phyloP scores from a whole-genome alignment of 2,888 invertebrate species.

The Sisyra terminalis region DNA sequence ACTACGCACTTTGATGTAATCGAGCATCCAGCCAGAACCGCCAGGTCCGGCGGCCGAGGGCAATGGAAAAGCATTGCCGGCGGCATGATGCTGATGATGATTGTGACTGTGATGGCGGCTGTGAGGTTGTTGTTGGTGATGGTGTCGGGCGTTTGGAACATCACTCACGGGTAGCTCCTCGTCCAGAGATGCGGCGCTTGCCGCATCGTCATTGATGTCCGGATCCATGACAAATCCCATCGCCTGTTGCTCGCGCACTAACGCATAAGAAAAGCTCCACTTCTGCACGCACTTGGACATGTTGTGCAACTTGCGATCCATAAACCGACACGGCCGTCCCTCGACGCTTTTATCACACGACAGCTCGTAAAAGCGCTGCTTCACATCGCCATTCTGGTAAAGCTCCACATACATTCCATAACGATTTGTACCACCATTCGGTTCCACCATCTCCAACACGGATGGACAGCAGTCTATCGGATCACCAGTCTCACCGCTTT shows the following conservation, averaged over 20 bases:
- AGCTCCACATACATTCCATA: constrained; percentile 55
- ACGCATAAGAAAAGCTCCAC: constrained; percentile 69
- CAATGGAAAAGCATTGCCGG: constrained; percentile 10
- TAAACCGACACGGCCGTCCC: constrained; percentile 55
- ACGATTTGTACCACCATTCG: constrained; percentile 58
- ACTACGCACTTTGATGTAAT: constrained; percentile 66
- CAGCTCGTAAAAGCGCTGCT: constrained; percentile 60
- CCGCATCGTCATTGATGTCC: constrained; percentile 12
- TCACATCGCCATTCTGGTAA: constrained; percentile 51
- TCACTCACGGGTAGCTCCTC: background rate
- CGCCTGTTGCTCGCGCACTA: constrained; percentile 35
- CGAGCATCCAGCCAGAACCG: constrained; percentile 47
- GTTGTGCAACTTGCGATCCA: constrained; percentile 44
- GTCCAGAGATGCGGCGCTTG: background rate
- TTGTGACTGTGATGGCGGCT: background rate
- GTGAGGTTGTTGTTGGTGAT: background rate
- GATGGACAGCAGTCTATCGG: constrained; percentile 69
- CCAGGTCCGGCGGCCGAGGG: constrained; percentile 14
- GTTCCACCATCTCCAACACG: constrained; percentile 58
- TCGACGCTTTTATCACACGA: constrained; percentile 56
- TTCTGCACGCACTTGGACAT: constrained; percentile 69
- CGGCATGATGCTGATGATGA: background rate
- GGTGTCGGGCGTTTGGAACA: background rate
- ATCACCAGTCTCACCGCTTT: constrained; percentile 23
- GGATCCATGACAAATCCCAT: constrained; percentile 22